A percentile compares a stretch with the other conserved stretches of the same genome.
Evolutionary conservation across 2,113 vertebrate species (phyloP).

Genomic region (Taurulus bubalis): DNA sequence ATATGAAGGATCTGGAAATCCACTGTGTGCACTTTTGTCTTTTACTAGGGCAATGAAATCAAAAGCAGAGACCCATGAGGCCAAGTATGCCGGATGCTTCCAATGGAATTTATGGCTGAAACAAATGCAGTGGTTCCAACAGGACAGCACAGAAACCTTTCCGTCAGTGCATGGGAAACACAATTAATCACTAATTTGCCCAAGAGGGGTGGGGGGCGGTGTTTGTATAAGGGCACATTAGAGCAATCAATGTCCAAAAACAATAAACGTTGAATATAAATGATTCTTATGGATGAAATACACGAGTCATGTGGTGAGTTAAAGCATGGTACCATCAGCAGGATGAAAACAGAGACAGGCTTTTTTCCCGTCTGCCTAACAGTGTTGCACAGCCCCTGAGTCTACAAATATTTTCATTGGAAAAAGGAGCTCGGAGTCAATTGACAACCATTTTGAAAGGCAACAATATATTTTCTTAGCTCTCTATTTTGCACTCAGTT

Average conservation of each 20-base stretch:
- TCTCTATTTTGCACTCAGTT: constrained; percentile 12
- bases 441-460: background rate
- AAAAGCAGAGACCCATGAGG: constrained; percentile 66
- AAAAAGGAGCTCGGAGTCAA: background rate
- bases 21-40: constrained; percentile 52
- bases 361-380: background rate
- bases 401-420: background rate
- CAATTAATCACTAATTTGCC: constrained; percentile 34
- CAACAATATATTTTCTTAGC: constrained; percentile 7
- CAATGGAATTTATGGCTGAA: constrained; percentile 52
- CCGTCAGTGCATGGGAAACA: constrained; percentile 14
- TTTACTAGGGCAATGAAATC: constrained; percentile 63
- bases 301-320: background rate
- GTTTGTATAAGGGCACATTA: background rate
- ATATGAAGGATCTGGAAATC: constrained; percentile 40
- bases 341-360: background rate
- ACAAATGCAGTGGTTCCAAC: constrained; percentile 44
- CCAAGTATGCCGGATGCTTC: constrained; percentile 50
- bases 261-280: background rate
- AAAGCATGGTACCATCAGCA: background rate
- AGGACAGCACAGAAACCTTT: constrained; percentile 1
- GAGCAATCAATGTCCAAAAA: constrained; percentile 22
- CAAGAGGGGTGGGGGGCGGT: background rate
- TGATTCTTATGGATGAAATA: background rate
- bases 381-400: background rate